phyloP scores from a whole-genome alignment of 2,113 vertebrate species.

The Malurus melanocephalus region DNA sequence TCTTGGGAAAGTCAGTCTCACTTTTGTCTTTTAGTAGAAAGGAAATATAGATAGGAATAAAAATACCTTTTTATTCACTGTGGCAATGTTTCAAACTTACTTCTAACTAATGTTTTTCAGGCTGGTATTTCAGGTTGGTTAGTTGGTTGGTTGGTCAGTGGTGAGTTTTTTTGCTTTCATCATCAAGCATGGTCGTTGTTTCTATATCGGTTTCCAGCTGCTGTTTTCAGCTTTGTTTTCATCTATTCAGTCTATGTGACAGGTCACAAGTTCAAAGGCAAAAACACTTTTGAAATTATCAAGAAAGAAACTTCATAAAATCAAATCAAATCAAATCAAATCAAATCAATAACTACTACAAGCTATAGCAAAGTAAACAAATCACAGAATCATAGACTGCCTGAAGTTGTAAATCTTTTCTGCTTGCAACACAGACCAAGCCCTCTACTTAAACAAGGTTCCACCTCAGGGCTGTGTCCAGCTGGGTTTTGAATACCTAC shows the following conservation, averaged over 20 bases:
- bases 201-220: neutral
- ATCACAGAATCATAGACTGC: neutral
- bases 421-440: accelerated
- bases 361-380: neutral
- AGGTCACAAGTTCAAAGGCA: neutral
- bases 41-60: neutral
- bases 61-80: neutral
- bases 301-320: neutral
- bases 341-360: neutral
- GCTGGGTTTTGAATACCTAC: neutral
- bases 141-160: neutral
- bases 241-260: neutral
- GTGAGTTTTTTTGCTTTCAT: neutral
- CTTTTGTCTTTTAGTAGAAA: neutral
- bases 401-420: neutral
- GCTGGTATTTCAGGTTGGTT: neutral
- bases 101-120: neutral
- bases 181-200: neutral
- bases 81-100: neutral
- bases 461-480: neutral
- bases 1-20: neutral
- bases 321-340: neutral
- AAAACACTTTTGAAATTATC: neutral
- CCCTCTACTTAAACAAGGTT: neutral
- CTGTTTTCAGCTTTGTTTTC: neutral